Percentiles rank a stretch among this genome's conserved stretches.
Conservation (phyloP, 2,113 vertebrate species). For the Cryptoleucopteryx plumbea region DNA sequence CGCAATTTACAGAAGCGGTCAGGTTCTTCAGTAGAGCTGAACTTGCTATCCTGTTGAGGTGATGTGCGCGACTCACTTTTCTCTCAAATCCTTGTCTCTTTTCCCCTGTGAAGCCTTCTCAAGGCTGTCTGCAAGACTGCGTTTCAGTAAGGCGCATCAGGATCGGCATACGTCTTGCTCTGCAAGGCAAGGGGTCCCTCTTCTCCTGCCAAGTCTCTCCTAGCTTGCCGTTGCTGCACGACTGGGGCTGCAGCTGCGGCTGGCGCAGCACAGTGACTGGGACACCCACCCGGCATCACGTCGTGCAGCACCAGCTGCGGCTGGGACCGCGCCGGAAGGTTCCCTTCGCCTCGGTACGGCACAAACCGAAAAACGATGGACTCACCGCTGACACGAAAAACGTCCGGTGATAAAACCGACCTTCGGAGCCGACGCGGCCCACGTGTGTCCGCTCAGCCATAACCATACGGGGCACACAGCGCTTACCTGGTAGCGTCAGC, state of each 20-base stretch:
- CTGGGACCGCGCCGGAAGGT: rapidly evolving
- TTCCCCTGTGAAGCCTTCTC: neutral
- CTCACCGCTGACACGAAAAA: neutral
- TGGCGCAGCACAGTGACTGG: too few relatives aligned
- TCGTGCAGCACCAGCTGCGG: neutral
- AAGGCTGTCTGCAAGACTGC: neutral
- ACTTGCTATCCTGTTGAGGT: rapidly evolving
- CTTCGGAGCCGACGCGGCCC: rapidly evolving
- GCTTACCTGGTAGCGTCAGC: rapidly evolving
- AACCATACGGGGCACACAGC: rapidly evolving
- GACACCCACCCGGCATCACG: neutral
- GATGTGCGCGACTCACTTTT: neutral
- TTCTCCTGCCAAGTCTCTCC: neutral
- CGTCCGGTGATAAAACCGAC: rapidly evolving
- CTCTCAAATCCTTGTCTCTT: neutral
- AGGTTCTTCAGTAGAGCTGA: neutral
- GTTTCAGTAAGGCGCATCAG: neutral
- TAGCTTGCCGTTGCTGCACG: rapidly evolving
- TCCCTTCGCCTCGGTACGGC: neutral
- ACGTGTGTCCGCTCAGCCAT: rapidly evolving
- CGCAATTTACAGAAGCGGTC: rapidly evolving
- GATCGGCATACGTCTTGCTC: rapidly evolving
- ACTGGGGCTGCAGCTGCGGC: neutral
- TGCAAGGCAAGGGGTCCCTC: neutral
- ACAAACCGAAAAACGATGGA: rapidly evolving